These are phyloP conservation scores for Castor canadensis DNA, from an alignment of 2,113 vertebrate species.

Conservation along the genomic window DNA sequence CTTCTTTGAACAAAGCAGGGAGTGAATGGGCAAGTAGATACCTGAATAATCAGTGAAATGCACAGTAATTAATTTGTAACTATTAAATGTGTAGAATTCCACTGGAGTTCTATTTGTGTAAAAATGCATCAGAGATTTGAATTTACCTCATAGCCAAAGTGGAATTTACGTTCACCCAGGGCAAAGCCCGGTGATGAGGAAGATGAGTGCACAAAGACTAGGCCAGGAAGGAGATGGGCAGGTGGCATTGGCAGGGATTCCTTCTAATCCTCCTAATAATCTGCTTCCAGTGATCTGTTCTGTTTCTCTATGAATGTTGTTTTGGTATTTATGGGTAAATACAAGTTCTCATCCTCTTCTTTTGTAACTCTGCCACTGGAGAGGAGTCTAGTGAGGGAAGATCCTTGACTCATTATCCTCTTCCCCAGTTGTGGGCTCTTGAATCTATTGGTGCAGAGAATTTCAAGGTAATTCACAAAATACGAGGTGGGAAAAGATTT, in stretches of 20 bases:
- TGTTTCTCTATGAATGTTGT: background rate
- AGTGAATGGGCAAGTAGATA: background rate
- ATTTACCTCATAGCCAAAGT: background rate
- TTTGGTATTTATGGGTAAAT: background rate
- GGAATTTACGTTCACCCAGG: background rate
- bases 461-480: too few relatives aligned
- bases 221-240: too few relatives aligned
- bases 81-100: background rate
- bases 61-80: background rate
- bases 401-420: too few relatives aligned
- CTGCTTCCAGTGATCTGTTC: background rate
- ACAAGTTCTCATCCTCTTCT: background rate
- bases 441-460: too few relatives aligned
- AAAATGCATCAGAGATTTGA: background rate
- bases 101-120: constrained; percentile 16
- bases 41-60: background rate
- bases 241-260: background rate
- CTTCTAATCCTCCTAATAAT: background rate
- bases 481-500: too few relatives aligned
- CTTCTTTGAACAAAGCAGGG: constrained; percentile 3
- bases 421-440: too few relatives aligned
- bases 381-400: too few relatives aligned
- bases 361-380: background rate
- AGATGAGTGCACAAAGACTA: background rate
- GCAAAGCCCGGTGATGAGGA: background rate